These are phyloP conservation scores for Grantiella picta DNA, from an alignment of 2,113 vertebrate species.

Conservation along the genomic window DNA sequence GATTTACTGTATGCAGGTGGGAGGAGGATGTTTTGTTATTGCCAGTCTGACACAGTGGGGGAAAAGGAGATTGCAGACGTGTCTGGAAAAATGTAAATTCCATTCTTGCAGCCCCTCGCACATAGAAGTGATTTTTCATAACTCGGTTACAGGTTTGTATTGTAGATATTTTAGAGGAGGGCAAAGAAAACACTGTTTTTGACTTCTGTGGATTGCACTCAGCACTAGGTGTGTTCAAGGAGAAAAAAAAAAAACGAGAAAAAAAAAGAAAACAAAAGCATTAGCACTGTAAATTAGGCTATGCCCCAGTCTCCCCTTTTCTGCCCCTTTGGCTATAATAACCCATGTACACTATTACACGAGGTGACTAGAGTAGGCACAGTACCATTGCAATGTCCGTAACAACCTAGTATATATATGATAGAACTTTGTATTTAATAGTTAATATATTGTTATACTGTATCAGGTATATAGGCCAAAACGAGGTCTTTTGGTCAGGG, in stretches of 20 bases:
- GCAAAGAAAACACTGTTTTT: slow-evolving; percentile 46
- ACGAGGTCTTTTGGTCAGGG: slow-evolving; percentile 39
- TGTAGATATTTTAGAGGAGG: slow-evolving; percentile 48
- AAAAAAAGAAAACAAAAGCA: not conserved
- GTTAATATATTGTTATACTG: slow-evolving; percentile 67
- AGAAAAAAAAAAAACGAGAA: not conserved
- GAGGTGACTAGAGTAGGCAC: slow-evolving; percentile 64
- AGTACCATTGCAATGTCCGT: slow-evolving; percentile 65
- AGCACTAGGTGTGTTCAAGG: slow-evolving; percentile 33
- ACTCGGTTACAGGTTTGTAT: slow-evolving; percentile 42
- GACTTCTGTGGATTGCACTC: slow-evolving; percentile 64
- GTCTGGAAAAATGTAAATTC: slow-evolving; percentile 24
- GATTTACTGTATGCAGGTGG: slow-evolving; percentile 52
- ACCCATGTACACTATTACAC: slow-evolving; percentile 61
- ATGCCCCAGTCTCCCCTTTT: slow-evolving; percentile 50
- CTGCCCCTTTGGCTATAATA: slow-evolving; percentile 54
- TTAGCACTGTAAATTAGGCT: slow-evolving; percentile 56
- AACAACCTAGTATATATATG: slow-evolving; percentile 66
- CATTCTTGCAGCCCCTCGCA: slow-evolving; percentile 43
- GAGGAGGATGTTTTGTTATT: slow-evolving; percentile 40
- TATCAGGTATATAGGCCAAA: slow-evolving; percentile 61
- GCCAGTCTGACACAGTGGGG: slow-evolving; percentile 13
- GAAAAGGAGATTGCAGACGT: not conserved
- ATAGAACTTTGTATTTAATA: slow-evolving; percentile 72
- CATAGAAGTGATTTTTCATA: slow-evolving; percentile 43